Percentiles rank a stretch among this genome's conserved stretches.
These are phyloP conservation scores for Phyllopteryx taeniolatus DNA, from an alignment of 2,113 vertebrate species.

Conservation along the genomic window DNA sequence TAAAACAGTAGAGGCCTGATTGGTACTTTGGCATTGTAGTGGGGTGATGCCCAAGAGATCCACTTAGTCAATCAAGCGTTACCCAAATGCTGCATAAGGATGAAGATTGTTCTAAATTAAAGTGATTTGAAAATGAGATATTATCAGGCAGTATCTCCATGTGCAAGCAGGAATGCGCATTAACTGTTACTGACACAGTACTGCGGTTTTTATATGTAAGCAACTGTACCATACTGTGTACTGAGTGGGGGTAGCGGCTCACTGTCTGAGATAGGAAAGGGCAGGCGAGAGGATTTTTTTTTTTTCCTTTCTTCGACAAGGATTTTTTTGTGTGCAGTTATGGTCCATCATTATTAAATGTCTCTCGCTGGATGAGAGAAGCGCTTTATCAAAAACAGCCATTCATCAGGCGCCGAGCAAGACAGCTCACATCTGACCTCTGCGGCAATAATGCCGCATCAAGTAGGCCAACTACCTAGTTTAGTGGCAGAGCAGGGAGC, in stretches of 20 bases:
- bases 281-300: constrained; percentile 52
- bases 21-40: background rate
- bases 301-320: constrained; percentile 66
- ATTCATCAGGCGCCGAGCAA: constrained; percentile 86
- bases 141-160: background rate
- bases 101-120: background rate
- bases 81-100: background rate
- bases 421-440: constrained; percentile 92
- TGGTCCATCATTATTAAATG: constrained; percentile 92
- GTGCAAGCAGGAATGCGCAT: background rate
- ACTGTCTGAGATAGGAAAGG: constrained; percentile 53
- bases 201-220: constrained; percentile 15
- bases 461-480: constrained; percentile 94
- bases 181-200: constrained; percentile 2
- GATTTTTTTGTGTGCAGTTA: constrained; percentile 78
- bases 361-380: constrained; percentile 86
- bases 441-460: constrained; percentile 95
- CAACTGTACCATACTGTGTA: constrained; percentile 34
- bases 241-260: constrained; percentile 49
- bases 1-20: constrained; percentile 1
- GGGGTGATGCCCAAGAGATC: background rate
- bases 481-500: constrained; percentile 94
- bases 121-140: background rate
- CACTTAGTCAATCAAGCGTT: background rate
- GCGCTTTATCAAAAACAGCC: constrained; percentile 86